A percentile compares a stretch with the other conserved stretches of the same genome.
Conservation (phyloP, 2,113 vertebrate species). For the Cepphus grylle region DNA sequence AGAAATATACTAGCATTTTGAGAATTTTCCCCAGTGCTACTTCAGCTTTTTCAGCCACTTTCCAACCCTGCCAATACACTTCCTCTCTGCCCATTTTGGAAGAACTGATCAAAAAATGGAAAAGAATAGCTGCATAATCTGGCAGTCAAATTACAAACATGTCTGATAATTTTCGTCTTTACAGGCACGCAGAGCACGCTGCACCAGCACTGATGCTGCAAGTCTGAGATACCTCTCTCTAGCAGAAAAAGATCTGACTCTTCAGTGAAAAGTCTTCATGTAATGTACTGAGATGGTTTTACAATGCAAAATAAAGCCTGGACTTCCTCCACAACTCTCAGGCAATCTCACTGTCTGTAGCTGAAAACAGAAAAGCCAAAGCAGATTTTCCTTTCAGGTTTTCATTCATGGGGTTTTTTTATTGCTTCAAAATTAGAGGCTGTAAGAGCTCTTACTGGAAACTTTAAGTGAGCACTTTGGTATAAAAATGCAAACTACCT, state of each 20-base stretch:
- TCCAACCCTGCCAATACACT: fast-evolving
- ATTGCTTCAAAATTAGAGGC: background rate
- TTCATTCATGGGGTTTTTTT: background rate
- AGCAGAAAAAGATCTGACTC: background rate
- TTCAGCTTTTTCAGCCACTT: background rate
- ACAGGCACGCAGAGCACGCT: background rate
- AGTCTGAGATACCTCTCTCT: background rate
- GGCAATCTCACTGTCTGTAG: background rate
- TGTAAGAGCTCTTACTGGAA: background rate
- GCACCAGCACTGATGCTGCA: background rate
- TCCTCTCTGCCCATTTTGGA: background rate
- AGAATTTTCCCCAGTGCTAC: background rate
- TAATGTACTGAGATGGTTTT: background rate
- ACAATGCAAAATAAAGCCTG: background rate
- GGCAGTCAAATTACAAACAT: background rate
- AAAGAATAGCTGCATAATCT: background rate
- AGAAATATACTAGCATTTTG: background rate
- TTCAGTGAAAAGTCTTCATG: background rate
- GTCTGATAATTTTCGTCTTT: background rate
- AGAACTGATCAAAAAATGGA: background rate
- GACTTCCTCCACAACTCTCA: background rate
- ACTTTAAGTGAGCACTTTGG: background rate
- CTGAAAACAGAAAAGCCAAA: background rate
- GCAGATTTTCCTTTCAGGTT: background rate
- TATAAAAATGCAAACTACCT: background rate